A percentile compares a stretch with the other conserved stretches of the same genome.
phyloP scores from a whole-genome alignment of 35 echinoderm and acorn worm species.

The Lytechinus variegatus region DNA sequence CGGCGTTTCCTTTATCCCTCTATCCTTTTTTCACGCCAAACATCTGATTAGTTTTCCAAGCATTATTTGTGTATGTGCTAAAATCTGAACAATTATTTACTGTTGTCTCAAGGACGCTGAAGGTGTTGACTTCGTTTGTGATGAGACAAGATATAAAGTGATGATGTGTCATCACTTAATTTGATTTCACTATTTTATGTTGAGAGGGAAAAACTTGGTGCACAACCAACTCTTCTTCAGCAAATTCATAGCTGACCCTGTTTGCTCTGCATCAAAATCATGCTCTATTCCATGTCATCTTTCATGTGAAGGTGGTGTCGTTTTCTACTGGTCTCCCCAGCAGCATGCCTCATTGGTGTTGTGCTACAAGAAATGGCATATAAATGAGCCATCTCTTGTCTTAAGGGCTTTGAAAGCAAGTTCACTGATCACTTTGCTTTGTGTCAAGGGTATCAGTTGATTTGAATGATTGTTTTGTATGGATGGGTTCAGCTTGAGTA shows the following conservation, averaged over 20 bases:
- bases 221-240: neutral
- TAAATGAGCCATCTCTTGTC: no score
- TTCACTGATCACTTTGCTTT: no score
- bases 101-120: conserved; percentile 13
- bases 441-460: no score
- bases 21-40: conserved; percentile 35
- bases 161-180: neutral
- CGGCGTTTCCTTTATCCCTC: neutral
- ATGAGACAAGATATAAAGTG: neutral
- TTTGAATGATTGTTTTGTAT: no score
- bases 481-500: no score
- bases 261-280: no score
- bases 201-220: neutral
- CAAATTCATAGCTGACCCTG: neutral
- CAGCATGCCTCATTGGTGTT: no score
- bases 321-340: no score
- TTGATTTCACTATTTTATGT: neutral
- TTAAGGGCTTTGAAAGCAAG: no score
- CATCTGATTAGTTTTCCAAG: conserved; percentile 31
- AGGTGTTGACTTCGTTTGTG: neutral
- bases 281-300: no score
- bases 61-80: conserved; percentile 44
- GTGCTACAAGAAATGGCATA: no score
- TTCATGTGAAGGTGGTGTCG: no score
- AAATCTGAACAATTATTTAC: conserved; percentile 51